Evolutionary conservation across 2,797 vertebrate genomes (phyloP).

Genomic region (Pseudotriccus pelzelni): DNA sequence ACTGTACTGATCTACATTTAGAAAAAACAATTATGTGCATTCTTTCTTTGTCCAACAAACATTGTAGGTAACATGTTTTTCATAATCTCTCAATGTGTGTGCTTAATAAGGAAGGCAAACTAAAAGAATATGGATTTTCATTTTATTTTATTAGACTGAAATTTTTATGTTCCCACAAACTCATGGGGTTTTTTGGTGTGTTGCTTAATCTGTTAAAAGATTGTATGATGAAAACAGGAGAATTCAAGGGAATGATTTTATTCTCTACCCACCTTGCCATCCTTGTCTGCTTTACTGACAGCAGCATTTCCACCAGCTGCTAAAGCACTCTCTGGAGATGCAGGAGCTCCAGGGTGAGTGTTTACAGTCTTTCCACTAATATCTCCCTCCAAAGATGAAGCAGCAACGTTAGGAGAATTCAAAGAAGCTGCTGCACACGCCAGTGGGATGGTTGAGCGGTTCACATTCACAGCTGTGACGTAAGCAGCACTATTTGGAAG

Average conservation of each 20-base stretch:
- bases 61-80: not conserved
- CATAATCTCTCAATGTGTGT: not conserved
- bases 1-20: not conserved
- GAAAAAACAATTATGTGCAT: not conserved
- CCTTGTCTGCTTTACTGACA: conserved; percentile 87
- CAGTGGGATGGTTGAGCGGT: conserved; percentile 77
- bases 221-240: not conserved
- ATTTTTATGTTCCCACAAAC: conserved; percentile 31
- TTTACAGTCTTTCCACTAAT: conserved; percentile 71
- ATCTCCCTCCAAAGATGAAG: conserved; percentile 85
- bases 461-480: conserved; percentile 61
- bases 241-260: not conserved
- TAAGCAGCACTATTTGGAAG: conserved; percentile 70
- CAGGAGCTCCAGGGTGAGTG: conserved; percentile 73
- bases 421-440: conserved; percentile 85
- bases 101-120: not conserved
- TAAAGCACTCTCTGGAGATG: conserved; percentile 72
- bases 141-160: conserved; percentile 17
- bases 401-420: conserved; percentile 80
- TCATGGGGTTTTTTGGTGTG: not conserved
- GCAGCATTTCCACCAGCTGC: conserved; percentile 73
- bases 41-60: not conserved
- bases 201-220: not conserved
- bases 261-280: conserved; percentile 83
- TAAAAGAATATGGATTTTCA: conserved; percentile 24